A percentile compares a stretch with the other conserved stretches of the same genome.
Conservation (phyloP, 2,797 vertebrate species). For the Centropyge bicolor region DNA sequence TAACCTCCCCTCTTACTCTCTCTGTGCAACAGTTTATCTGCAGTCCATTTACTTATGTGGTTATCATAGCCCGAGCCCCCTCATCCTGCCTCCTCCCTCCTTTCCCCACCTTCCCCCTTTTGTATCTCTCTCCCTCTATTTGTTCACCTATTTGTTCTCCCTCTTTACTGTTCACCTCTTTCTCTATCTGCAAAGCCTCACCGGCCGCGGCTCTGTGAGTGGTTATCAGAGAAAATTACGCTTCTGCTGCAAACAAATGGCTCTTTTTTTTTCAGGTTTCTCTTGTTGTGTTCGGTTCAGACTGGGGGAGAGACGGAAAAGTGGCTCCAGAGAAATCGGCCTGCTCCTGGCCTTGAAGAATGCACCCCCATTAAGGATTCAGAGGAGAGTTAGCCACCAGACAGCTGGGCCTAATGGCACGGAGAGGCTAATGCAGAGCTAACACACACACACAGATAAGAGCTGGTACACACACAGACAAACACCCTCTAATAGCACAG, state of each 20-base stretch:
- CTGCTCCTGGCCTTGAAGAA: conserved; percentile 56
- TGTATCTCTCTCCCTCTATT: conserved; percentile 27
- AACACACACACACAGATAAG: conserved; percentile 24
- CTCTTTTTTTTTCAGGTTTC: background rate
- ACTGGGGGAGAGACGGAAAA: conserved; percentile 23
- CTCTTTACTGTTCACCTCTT: conserved; percentile 53
- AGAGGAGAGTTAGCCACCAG: conserved; percentile 60
- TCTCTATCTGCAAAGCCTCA: conserved; percentile 31
- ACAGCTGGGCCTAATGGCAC: conserved; percentile 70
- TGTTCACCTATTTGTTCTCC: conserved; percentile 57
- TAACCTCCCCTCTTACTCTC: conserved; percentile 42
- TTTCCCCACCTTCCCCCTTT: background rate
- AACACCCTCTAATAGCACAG: conserved; percentile 37
- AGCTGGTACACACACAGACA: conserved; percentile 23
- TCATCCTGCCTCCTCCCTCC: conserved; percentile 20
- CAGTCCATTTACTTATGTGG: conserved; percentile 42
- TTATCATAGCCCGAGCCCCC: conserved; percentile 39
- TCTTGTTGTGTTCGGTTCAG: conserved; percentile 28
- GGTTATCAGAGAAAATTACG: conserved; percentile 65
- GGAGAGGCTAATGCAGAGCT: conserved; percentile 54
- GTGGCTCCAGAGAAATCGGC: conserved; percentile 51
- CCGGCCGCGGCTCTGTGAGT: conserved; percentile 39
- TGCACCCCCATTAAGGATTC: conserved; percentile 74
- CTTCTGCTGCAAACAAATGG: conserved; percentile 61
- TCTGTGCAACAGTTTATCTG: conserved; percentile 48